Conservation (phyloP, 2,888 invertebrate genomes). For the Caenorhabditis plicata region DNA sequence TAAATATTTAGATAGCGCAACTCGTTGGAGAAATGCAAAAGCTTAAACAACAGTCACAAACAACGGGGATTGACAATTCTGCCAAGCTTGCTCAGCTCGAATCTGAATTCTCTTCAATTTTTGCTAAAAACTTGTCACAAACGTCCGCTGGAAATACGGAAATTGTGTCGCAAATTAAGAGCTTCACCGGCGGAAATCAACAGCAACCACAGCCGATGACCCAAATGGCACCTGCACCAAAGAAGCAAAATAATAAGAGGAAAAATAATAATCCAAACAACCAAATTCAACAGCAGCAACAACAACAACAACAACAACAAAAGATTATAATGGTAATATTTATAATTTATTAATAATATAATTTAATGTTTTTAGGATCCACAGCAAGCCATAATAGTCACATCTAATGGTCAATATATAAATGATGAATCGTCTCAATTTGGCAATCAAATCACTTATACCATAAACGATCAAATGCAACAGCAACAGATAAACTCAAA, state of each 20-base stretch:
- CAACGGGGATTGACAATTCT: constrained; percentile 1
- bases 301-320: neutral
- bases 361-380: too few relatives aligned
- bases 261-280: too few relatives aligned
- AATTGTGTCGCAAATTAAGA: neutral
- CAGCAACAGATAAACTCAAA: constrained; percentile 7
- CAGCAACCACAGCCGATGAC: constrained; percentile 4
- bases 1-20: constrained; percentile 2
- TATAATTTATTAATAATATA: too few relatives aligned
- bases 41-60: neutral
- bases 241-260: constrained; percentile 3
- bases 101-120: constrained; percentile 2
- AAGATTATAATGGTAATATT: too few relatives aligned
- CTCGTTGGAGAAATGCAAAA: neutral
- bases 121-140: constrained; percentile 4
- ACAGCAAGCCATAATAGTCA: too few relatives aligned
- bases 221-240: constrained; percentile 1
- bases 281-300: constrained; percentile 3
- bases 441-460: too few relatives aligned
- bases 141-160: neutral
- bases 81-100: neutral
- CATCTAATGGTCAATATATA: too few relatives aligned
- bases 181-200: neutral
- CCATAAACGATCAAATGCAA: constrained; percentile 11
- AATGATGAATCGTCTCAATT: too few relatives aligned